A percentile compares a stretch with the other conserved stretches of the same genome.
Evolutionary conservation across 30 jellyfish, hydroid and myxozoan species (phyloP).

Genomic region (Pelagia noctiluca): DNA sequence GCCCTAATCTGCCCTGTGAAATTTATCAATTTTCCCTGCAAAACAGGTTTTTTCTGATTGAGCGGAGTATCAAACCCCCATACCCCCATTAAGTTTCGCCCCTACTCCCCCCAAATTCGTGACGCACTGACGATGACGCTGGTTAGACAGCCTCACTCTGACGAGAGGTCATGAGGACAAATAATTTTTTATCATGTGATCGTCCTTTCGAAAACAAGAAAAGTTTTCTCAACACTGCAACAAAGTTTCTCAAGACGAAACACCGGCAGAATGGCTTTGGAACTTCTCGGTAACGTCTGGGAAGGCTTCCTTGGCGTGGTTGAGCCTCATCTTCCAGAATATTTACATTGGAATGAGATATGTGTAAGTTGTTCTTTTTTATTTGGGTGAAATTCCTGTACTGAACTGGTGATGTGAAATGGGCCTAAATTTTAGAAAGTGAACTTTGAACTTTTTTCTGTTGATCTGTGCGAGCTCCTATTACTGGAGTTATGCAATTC

Average conservation of each 20-base stretch:
- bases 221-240: background rate
- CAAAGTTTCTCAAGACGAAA: background rate
- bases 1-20: too few species aligned
- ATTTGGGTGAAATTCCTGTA: background rate
- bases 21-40: too few species aligned
- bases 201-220: background rate
- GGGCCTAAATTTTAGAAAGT: background rate
- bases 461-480: too few species aligned
- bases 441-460: background rate
- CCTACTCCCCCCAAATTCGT: too few species aligned
- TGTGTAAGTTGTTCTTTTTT: constrained; percentile 69
- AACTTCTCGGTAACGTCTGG: constrained; percentile 74
- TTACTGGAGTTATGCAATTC: too few species aligned
- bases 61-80: too few species aligned
- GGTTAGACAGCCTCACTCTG: background rate
- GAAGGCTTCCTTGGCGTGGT: constrained; percentile 85
- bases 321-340: constrained; percentile 97
- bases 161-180: background rate
- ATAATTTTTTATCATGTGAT: constrained; percentile 33
- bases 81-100: too few species aligned
- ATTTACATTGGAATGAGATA: constrained; percentile 97
- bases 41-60: too few species aligned
- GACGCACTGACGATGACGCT: too few species aligned
- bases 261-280: constrained; percentile 46
- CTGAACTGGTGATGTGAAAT: background rate